Evolutionary conservation across 2,797 vertebrate species (phyloP).

Genomic region (Taenioides sp.): DNA sequence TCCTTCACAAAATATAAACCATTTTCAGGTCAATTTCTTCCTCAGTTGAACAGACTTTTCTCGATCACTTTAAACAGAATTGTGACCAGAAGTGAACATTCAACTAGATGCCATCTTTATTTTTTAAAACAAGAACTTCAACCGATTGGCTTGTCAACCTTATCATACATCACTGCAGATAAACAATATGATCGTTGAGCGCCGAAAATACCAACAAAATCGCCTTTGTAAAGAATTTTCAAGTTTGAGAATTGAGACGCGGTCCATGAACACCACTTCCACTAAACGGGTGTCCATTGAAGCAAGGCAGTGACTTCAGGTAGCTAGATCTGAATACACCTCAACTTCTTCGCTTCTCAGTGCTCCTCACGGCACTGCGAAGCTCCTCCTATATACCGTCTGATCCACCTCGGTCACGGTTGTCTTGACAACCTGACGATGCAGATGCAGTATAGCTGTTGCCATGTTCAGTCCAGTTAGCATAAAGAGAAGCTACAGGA

Average conservation of each 20-base stretch:
- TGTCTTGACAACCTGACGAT: background rate
- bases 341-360: constrained; percentile 23
- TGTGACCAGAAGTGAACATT: too few species aligned
- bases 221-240: background rate
- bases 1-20: background rate
- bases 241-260: background rate
- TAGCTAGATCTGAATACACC: constrained; percentile 13
- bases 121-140: too few species aligned
- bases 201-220: too few species aligned
- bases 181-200: too few species aligned
- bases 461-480: constrained; percentile 7
- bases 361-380: constrained; percentile 9
- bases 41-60: too few species aligned
- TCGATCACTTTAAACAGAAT: too few species aligned
- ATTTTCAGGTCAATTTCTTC: background rate
- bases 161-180: too few species aligned
- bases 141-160: too few species aligned
- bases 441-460: constrained; percentile 11
- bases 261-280: constrained; percentile 46
- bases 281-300: constrained; percentile 39
- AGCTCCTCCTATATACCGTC: constrained; percentile 1
- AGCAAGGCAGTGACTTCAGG: constrained; percentile 44
- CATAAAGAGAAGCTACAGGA: constrained; percentile 1
- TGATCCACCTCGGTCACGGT: constrained; percentile 1
- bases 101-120: too few species aligned